Evolutionary conservation across 2,113 vertebrate genomes (phyloP).

Genomic region (Pimephales promelas): DNA sequence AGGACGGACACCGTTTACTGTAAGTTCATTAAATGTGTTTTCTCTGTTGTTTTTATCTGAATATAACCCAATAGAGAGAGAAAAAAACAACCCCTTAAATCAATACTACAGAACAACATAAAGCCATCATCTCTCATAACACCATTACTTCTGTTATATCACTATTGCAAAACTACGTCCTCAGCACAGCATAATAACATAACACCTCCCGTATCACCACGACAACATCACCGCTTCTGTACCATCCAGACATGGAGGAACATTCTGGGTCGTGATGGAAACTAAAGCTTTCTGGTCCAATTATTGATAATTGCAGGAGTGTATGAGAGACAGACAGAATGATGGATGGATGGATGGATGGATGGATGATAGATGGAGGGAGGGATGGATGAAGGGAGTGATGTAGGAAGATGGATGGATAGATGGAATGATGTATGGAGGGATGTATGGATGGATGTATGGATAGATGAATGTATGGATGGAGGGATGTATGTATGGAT

Average conservation of each 20-base stretch:
- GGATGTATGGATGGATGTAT: no score
- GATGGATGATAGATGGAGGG: no score
- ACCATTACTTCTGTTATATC: slow-evolving; percentile 10
- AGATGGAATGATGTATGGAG: no score
- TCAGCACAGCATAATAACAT: slow-evolving; percentile 24
- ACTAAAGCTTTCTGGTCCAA: background rate
- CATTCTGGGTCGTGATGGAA: background rate
- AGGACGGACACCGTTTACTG: background rate
- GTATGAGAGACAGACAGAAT: background rate
- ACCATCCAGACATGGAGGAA: slow-evolving; percentile 9
- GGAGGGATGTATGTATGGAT: no score
- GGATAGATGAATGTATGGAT: no score
- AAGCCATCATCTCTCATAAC: background rate
- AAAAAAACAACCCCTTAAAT: background rate
- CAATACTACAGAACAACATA: background rate
- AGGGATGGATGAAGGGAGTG: no score
- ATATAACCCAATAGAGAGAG: background rate
- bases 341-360: background rate
- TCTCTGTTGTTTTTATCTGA: background rate
- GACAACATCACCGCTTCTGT: slow-evolving; percentile 13
- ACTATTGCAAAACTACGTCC: slow-evolving; percentile 21
- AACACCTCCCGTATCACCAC: slow-evolving; percentile 15
- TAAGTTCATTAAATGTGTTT: background rate
- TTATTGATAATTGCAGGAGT: background rate
- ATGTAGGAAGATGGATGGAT: background rate